A percentile compares a stretch with the other conserved stretches of the same genome.
Conservation (phyloP, 2,113 vertebrate genomes). For the Anser cygnoides region DNA sequence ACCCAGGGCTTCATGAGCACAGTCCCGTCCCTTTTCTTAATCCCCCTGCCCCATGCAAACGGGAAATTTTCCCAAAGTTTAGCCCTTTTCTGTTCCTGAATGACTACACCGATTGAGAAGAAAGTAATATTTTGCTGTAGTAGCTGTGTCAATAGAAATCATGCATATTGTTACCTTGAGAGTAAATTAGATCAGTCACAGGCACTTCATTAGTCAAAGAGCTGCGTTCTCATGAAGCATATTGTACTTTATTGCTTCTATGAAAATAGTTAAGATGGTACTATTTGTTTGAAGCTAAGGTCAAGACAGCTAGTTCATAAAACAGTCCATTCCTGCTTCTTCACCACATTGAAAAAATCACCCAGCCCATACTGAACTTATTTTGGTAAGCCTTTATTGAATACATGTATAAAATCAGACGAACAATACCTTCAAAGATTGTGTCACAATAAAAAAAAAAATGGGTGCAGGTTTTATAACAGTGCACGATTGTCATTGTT, state of each 20-base stretch:
- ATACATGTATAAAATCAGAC: not conserved
- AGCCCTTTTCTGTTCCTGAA: not conserved
- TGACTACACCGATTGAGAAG: not conserved
- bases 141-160: not conserved
- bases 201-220: not conserved
- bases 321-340: not conserved
- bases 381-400: not conserved
- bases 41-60: fast-evolving
- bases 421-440: not conserved
- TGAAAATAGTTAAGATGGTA: not conserved
- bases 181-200: not conserved
- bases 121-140: not conserved
- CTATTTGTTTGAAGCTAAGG: not conserved
- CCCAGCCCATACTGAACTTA: not conserved
- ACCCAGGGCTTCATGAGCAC: constrained; percentile 44
- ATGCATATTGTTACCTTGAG: not conserved
- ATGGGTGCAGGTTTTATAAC: not conserved
- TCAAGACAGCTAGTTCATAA: not conserved
- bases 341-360: not conserved
- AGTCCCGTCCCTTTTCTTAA: not conserved
- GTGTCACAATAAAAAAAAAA: not conserved
- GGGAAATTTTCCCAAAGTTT: not conserved
- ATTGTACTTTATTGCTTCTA: not conserved
- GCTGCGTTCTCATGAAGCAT: not conserved
- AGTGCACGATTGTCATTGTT: not conserved